Base-by-base conservation (phyloP, 2,113 vertebrate species). In the Rhagologus leucostigma region DNA sequence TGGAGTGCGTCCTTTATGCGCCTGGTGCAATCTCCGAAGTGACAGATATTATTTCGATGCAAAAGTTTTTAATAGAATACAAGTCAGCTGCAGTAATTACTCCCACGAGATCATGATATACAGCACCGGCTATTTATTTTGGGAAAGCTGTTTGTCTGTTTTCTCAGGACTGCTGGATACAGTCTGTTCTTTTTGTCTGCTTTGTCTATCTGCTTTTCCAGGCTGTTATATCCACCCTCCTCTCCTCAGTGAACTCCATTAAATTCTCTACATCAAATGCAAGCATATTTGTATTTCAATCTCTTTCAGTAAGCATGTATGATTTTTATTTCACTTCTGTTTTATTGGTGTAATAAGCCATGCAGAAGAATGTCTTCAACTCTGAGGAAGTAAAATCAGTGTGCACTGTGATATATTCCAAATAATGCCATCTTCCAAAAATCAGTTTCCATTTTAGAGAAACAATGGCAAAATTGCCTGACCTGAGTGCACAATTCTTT, bases 1-100 rank as follows among this genome's bases (percentile, higher is more conserved):
- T 5, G 0, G 3, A 56, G 42, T 0, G 3, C 1, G 24, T 76
- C 33, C 63, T 35, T 74, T 30, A 2, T 2, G 6, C 2, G 16
- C 33, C 37, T 71, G 21, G 18, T 63, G 9, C 71, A 59, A 20
- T 26, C 67, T 88, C 71, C 16, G 1, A 70, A 84, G 50, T 14
- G 64, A 77, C 56, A 63, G 33, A 55, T 3, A 74, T 1, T 24
- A 89, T 49, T 87, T 35, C n/a, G 50, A 53, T 77, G 62, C 33
- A 56, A 6, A 89, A 77, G 41, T 47, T 81, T 85, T 90, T 83
- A 81, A 77, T 84, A 86, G 67, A 93, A 37, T 53, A 39, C 29
- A 74, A 93, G 56, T 90, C 80, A 95, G 83, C 35, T 89, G 60
- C 60, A 81, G 62, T 67, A 90, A 95, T 91, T 88, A 44, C 5